Evolutionary conservation across 1,140 invertebrate species (phyloP).

Genomic region (Trichonephila clavata): DNA sequence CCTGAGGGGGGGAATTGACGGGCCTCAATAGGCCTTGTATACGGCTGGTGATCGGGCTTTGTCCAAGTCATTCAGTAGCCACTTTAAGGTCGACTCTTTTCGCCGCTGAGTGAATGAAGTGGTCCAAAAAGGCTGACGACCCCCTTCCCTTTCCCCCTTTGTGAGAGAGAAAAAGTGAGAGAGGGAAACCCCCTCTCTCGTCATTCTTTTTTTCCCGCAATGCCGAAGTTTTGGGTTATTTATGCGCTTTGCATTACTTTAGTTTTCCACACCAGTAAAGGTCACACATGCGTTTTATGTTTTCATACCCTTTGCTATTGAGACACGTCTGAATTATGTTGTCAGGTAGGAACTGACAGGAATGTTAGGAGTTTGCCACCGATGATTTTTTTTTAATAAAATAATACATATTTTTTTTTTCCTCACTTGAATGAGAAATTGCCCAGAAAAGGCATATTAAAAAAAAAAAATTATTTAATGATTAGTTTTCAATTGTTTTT

Average conservation of each 20-base stretch:
- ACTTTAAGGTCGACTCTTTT: slow-evolving; percentile 71
- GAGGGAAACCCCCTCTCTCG: background rate
- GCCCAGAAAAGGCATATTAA: too few relatives aligned
- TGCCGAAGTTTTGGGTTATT: slow-evolving; percentile 45
- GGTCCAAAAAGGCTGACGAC: slow-evolving; percentile 13
- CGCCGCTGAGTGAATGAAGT: slow-evolving; percentile 67
- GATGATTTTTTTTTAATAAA: too few relatives aligned
- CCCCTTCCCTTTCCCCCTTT: slow-evolving; percentile 12
- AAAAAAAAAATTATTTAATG: too few relatives aligned
- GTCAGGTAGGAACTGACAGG: background rate
- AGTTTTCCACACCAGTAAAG: slow-evolving; percentile 66
- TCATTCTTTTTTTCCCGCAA: background rate
- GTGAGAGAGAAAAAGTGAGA: background rate
- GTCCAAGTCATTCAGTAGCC: slow-evolving; percentile 64
- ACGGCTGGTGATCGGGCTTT: slow-evolving; percentile 26
- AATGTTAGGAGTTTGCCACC: background rate
- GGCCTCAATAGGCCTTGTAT: background rate
- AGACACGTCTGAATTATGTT: background rate
- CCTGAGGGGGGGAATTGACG: background rate
- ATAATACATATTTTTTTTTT: too few relatives aligned
- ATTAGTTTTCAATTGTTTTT: too few relatives aligned
- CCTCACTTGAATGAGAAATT: too few relatives aligned
- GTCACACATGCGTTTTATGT: slow-evolving; percentile 63
- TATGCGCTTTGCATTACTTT: slow-evolving; percentile 61
- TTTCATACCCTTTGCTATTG: slow-evolving; percentile 15